Evolutionary conservation across 2,797 vertebrate species (phyloP), one percentile per base, ranked within the genome.

Genomic region (Neoniphon sammara): DNA sequence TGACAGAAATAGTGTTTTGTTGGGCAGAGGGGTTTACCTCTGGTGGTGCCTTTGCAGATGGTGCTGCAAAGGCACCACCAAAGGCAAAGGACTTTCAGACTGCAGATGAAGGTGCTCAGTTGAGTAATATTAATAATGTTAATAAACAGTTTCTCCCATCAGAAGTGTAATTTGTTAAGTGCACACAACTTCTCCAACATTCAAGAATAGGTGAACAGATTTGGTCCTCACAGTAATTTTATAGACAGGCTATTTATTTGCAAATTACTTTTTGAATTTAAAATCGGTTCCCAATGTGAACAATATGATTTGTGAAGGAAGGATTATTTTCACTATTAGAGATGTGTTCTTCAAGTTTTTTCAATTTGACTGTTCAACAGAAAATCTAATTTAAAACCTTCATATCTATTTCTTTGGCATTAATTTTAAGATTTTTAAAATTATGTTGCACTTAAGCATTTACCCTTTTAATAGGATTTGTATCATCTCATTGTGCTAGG

Each of bases 31-130:
- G 65, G 66, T 1, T n/a, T 58, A 7, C 58, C 71, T 69, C 66
- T 46, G 66, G 55, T 42, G 21, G 55, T 47, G 21, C 74, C 50
- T 50, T 84, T 73, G 57, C 70, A 79, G 75, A 72, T 68, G 55
- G 60, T 36, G 64, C 36, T 70, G 53, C 12, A 52, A 20, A 20
- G 14, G 36, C 25, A 12, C 65, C 53, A 53, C 42, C 57, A 60
- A 62, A 34, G 31, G 31, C 5, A 34, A 34, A 34, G 31, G 30
- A 44, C 55, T 42, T 56, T 61, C 23, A 62, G 70, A 30, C 64
- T 14, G 21, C 44, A 46, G 65, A 21, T 34, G 47, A 50, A 53
- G 57, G 50, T 50, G 67, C 64, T 68, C 7, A 71, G 52, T 64
- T 34, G 27, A 82, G 27, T 46, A n/a, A 50, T 8, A 70, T 66